Conservation (phyloP, 1,140 invertebrate species). For the Drosophila biarmipes region DNA sequence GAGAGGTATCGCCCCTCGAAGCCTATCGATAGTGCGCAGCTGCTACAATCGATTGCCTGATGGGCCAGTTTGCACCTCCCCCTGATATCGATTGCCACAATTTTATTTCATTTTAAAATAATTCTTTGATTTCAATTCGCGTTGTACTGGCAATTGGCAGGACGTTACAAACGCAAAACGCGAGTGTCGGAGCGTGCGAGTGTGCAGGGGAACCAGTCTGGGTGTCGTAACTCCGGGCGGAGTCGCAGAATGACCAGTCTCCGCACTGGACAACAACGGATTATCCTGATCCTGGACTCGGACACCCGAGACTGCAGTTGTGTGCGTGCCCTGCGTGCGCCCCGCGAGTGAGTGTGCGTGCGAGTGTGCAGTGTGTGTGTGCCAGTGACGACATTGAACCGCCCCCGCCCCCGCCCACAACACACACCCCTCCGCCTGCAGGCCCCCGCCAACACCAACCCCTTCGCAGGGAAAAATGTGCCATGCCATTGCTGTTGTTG, state of each 20-base stretch:
- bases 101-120: slow-evolving; percentile 3
- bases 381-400: slow-evolving; percentile 73
- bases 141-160: background rate
- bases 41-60: background rate
- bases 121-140: background rate
- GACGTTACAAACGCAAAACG: slow-evolving; percentile 9
- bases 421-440: background rate
- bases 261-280: slow-evolving; percentile 48
- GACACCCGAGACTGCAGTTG: slow-evolving; percentile 42
- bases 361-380: slow-evolving; percentile 30
- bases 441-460: background rate
- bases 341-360: slow-evolving; percentile 9
- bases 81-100: slow-evolving; percentile 2
- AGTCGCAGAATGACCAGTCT: slow-evolving; percentile 21
- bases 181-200: slow-evolving; percentile 11
- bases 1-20: slow-evolving; percentile 4
- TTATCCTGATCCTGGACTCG: slow-evolving; percentile 47
- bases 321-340: background rate
- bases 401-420: slow-evolving; percentile 38
- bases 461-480: slow-evolving; percentile 37
- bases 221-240: slow-evolving; percentile 24
- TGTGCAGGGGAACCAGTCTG: background rate
- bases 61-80: background rate
- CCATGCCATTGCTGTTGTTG: slow-evolving; percentile 34
- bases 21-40: background rate